Base-by-base conservation (phyloP, 2,113 vertebrate genomes). In the Nestor notabilis region DNA sequence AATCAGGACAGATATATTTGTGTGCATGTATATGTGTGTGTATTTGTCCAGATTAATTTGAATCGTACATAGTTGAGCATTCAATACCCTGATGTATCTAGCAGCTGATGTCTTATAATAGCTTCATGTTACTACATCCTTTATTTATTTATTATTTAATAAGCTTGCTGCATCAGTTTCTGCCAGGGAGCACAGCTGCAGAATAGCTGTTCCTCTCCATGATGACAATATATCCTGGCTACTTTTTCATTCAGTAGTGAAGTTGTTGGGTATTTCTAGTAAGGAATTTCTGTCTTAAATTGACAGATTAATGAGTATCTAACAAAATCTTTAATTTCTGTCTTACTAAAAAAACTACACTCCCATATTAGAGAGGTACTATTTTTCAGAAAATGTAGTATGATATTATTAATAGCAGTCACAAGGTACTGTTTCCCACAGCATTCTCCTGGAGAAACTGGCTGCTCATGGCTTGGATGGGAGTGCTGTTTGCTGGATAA, bases 121-220 rank as follows among this genome's bases (percentile, higher is more conserved):
- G 92, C 82, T 92, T 83, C 79, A 37, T 85, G 94, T 85, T 83
- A 96, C 79, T 80, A 13, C 92, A 95, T 93, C 82, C 56, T 96
- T 96, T 96, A 95, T 97, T 96, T 97, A 94, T 94, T 95, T 96
- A 91, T 97, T 94, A 94, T 68, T 92, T 93, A 83, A 83, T 83
- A 93, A 92, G 44, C 66, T 90, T 83, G 44, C 82, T 79, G 61
- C 44, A 87, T 82, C 52, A 56, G 47, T 80, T 89, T 71, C 33
- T 94, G 85, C 85, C 90, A 95, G 75, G 75, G 70, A 90, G 52
- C 81, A 79, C 94, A 94, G 92, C 92, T 97, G 95, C 92, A 91
- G 82, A 44, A 11, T 68, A 61, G 66, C 88, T 75, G 56, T 60
- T 94, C 31, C 56, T 85, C 78, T 90, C 61, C 24, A 7, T 9